Base-by-base conservation (phyloP, 2,797 vertebrate species). In the Harpagifer antarcticus region DNA sequence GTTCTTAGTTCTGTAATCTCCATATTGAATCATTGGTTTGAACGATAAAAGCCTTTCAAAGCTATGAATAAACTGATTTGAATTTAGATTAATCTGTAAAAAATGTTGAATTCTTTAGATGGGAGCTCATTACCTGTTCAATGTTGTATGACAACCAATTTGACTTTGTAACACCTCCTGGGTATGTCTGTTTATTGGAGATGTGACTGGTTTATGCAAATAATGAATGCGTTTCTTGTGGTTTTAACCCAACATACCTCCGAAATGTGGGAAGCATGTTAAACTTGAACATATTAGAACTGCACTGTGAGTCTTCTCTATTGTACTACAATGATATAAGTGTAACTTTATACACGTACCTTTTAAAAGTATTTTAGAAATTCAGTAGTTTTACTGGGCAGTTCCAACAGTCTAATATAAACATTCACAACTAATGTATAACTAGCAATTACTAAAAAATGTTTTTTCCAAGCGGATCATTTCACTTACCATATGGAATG, bases 401-500 rank as follows among this genome's bases (percentile, higher is more conserved):
- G 27, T 27, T 27, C 27, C 17, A 54, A 37, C 8, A 37, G 33
- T 17, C 17, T 37, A 9, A 37, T 37, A 27, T 33, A 69, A n/a
- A 10, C 17, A 33, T 17, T 53, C 2, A 8, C 12, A 43, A 48
- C 16, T 50, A 55, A 7, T 3, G 23, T 9, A 59, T 31, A 4
- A 40, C 15, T 1, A 37, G 53, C 53, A 54, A 19, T 19, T 17
- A 1, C 3, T 43, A 23, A 23, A n/a, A 10, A 42, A 8, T 7
- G 50, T 0, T 9, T 2, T 19, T 23, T 19, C 13, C 4, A 54
- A 3, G 11, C 15, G 0, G 11, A 33, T 53, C 9, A 14, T 48
- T 19, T 23, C 49, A 93, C 96, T 94, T 91, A 99, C 98, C 98
- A 99, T 96, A 99, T 99, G 67, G 98, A 99, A 93, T 99, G 98